Percentiles rank a stretch among this genome's conserved stretches.
These are phyloP conservation scores for Drosophila peninsularis DNA, from an alignment of 2,888 invertebrate genomes.

Conservation along the genomic window DNA sequence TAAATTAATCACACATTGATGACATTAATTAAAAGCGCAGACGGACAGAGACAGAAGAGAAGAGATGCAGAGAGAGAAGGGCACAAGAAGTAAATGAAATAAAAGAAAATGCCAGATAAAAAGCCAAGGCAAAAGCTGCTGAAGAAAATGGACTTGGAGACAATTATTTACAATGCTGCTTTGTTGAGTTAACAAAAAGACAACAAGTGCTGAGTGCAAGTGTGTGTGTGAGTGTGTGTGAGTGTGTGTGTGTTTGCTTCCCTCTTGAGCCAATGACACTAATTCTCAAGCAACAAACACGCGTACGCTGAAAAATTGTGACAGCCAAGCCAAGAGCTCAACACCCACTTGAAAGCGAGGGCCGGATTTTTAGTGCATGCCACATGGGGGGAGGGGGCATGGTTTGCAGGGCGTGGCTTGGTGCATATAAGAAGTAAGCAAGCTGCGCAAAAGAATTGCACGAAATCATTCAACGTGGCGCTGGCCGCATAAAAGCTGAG, in stretches of 20 bases:
- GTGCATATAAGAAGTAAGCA: constrained; percentile 29
- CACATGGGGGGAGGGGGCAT: constrained; percentile 65
- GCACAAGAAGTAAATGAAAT: constrained; percentile 7
- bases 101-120: constrained; percentile 3
- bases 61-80: background rate
- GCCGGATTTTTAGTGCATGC: constrained; percentile 29
- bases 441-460: constrained; percentile 53
- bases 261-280: constrained; percentile 55
- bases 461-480: constrained; percentile 63
- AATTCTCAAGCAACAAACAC: constrained; percentile 52
- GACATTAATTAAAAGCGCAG: constrained; percentile 43
- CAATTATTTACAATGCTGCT: constrained; percentile 42
- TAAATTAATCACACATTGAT: constrained; percentile 32
- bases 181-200: constrained; percentile 38
- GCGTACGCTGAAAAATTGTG: constrained; percentile 40
- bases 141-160: constrained; percentile 34
- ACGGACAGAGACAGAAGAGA: constrained; percentile 11
- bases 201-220: background rate
- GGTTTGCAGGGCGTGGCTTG: constrained; percentile 47
- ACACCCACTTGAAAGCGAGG: constrained; percentile 17
- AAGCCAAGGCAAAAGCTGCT: constrained; percentile 19
- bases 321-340: constrained; percentile 19
- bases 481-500: constrained; percentile 65
- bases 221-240: background rate
- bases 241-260: constrained; percentile 18